Evolutionary conservation across 2,888 invertebrate genomes (phyloP).

Genomic region (Drosophila histrio): DNA sequence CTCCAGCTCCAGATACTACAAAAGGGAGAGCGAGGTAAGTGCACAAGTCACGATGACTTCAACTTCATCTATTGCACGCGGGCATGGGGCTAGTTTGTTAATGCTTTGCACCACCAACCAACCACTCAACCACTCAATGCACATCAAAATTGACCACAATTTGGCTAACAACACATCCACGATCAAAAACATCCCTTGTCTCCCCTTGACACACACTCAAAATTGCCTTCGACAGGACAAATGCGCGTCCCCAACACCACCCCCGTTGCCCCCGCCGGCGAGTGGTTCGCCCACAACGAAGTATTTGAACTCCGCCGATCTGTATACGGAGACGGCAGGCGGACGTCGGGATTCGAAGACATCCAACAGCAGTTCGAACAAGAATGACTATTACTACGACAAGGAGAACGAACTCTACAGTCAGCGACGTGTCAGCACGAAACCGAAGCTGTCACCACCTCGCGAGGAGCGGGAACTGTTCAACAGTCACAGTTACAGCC

Average conservation of each 20-base stretch:
- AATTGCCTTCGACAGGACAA: slow-evolving; percentile 78
- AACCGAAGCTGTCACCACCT: slow-evolving; percentile 80
- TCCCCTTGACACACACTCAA: slow-evolving; percentile 56
- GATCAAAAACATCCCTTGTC: slow-evolving; percentile 27
- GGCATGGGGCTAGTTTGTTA: slow-evolving; percentile 42
- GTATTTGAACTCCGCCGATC: slow-evolving; percentile 80
- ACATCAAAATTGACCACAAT: slow-evolving; percentile 59
- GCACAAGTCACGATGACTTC: not conserved
- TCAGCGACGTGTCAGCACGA: slow-evolving; percentile 74
- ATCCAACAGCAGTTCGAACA: slow-evolving; percentile 71
- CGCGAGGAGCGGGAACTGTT: slow-evolving; percentile 81
- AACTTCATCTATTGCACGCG: slow-evolving; percentile 34
- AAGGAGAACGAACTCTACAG: slow-evolving; percentile 84
- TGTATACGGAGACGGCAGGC: slow-evolving; percentile 76
- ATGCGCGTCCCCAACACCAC: slow-evolving; percentile 71
- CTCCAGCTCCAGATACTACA: slow-evolving; percentile 82
- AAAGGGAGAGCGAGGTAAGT: slow-evolving; percentile 84
- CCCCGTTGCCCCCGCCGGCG: slow-evolving; percentile 60
- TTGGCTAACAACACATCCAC: slow-evolving; percentile 53
- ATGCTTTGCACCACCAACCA: slow-evolving; percentile 43
- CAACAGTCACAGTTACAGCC: slow-evolving; percentile 44
- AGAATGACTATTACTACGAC: slow-evolving; percentile 84
- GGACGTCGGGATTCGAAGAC: slow-evolving; percentile 81
- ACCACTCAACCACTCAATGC: slow-evolving; percentile 24
- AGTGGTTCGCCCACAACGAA: slow-evolving; percentile 79